Evolutionary conservation across 2,113 vertebrate genomes (phyloP), one percentile per base, ranked within the genome.

Genomic region (Myiozetetes cayanensis): DNA sequence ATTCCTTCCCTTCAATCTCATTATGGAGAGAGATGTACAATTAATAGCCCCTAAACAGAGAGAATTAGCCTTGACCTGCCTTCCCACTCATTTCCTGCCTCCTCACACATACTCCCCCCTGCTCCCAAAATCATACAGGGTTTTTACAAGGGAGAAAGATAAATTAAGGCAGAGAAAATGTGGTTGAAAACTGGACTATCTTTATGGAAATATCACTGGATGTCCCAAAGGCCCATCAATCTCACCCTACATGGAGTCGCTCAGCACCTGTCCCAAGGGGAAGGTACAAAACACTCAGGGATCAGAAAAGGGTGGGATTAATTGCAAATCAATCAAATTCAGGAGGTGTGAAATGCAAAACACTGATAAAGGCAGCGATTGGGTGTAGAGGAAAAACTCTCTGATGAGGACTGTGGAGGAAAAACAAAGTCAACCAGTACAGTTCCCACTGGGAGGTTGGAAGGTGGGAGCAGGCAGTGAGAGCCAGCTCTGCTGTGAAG

Each of bases 41-140:
- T 93, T 91, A 95, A 85, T 59, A 63, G 78, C 39, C 62, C 77
- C 94, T 73, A 94, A 95, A 80, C 71, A 91, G 75, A 5, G 10
- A 66, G 75, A 93, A 91, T 96, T 59, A 85, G 82, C 82, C 75
- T 73, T 66, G 89, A 93, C 71, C 80, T 37, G 67, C 61, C 80
- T 78, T 91, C 70, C 47, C 21, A 30, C 73, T 81, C 74, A 28
- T 50, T 74, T 24, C 70, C 70, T 61, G 37, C 77, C 66, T 75
- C 55, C 61, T 78, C 70, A 87, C 74, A 72, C 30, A 24, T 2
- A 8, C 20, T 65, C 27, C 25, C 43, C 52, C 25, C 27, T 6
- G 55, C 65, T 87, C 77, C 87, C 89, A 85, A 82, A 96, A 71
- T 44, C 82, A 71, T 14, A 6, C 37, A 62, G 23, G 63, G n/a